phyloP scores from a whole-genome alignment of 2,888 invertebrate genomes.

The Ischnura elegans region DNA sequence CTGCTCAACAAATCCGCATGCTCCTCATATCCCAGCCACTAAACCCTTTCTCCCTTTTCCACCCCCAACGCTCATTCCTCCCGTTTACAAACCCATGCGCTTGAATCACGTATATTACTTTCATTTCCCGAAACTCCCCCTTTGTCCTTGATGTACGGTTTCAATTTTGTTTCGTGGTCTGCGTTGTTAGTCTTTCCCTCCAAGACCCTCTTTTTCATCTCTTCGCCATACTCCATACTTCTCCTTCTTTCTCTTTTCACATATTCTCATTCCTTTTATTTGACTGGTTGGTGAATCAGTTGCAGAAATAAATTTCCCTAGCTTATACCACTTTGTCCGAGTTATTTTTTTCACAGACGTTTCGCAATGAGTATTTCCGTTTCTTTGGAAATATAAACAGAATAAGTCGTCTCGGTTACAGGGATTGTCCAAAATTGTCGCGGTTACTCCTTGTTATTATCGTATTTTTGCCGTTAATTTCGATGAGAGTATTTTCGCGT shows the following conservation, averaged over 20 bases:
- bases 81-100: background rate
- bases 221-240: background rate
- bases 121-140: conserved; percentile 9
- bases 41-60: background rate
- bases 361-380: too few species aligned
- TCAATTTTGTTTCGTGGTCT: conserved; percentile 37
- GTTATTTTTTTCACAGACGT: too few species aligned
- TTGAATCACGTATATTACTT: conserved; percentile 43
- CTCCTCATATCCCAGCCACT: background rate
- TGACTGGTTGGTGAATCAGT: too few species aligned
- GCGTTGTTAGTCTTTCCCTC: background rate
- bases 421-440: too few species aligned
- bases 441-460: too few species aligned
- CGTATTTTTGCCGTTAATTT: too few species aligned
- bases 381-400: too few species aligned
- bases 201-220: background rate
- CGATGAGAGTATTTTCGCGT: too few species aligned
- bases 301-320: too few species aligned
- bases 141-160: conserved; percentile 51
- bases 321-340: too few species aligned
- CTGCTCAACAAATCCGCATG: background rate
- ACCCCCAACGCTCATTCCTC: background rate
- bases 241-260: background rate
- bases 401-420: too few species aligned
- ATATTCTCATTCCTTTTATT: too few species aligned